phyloP scores from a whole-genome alignment of 2,113 vertebrate species.

The Chlorodrepanis virens region DNA sequence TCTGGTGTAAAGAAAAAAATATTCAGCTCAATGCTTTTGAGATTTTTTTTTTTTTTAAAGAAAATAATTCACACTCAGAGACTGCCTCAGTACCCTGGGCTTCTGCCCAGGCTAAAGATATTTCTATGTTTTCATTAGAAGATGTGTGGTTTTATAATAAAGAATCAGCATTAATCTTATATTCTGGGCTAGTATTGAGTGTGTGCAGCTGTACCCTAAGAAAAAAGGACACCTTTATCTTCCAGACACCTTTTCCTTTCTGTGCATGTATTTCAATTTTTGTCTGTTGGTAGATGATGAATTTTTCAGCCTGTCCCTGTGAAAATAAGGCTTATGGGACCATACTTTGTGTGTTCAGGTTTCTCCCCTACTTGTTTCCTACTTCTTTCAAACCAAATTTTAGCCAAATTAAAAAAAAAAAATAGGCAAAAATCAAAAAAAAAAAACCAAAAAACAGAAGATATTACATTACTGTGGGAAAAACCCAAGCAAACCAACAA shows the following conservation, averaged over 20 bases:
- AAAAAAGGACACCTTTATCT: not conserved
- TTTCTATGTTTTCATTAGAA: conserved; percentile 38
- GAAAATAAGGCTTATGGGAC: not conserved
- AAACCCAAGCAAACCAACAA: not conserved
- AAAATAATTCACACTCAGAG: conserved; percentile 18
- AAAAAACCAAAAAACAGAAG: not conserved
- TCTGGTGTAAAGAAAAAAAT: not conserved
- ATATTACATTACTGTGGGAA: not conserved
- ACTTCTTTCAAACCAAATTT: not conserved
- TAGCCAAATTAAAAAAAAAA: not conserved
- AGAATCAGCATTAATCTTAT: conserved; percentile 29
- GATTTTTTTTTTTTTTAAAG: not conserved
- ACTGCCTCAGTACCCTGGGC: not conserved
- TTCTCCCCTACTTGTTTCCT: not conserved
- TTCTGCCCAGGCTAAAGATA: not conserved
- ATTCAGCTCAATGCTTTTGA: conserved; percentile 25
- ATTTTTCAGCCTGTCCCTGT: not conserved
- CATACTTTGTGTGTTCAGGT: not conserved
- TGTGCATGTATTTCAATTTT: not conserved
- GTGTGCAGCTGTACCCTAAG: not conserved
- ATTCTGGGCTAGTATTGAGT: not conserved
- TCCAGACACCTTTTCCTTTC: not conserved
- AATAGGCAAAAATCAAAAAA: not conserved
- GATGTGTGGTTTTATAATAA: conserved; percentile 27
- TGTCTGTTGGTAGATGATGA: not conserved